Conservation (phyloP, 2,113 vertebrate genomes). For the Oryzias celebensis region DNA sequence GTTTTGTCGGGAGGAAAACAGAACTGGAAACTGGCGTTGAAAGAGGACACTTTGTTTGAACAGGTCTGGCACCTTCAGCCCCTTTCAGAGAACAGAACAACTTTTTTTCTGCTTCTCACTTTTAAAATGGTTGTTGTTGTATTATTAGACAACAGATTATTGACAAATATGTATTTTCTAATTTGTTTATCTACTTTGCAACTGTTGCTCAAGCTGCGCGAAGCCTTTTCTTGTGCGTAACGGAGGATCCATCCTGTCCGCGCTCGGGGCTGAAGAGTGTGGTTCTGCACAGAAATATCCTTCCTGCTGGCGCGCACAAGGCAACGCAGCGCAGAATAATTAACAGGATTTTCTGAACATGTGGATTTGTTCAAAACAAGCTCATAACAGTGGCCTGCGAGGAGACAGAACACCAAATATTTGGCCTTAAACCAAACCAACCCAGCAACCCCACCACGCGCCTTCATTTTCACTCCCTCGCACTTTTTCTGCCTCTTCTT, state of each 20-base stretch:
- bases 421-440: conserved; percentile 51
- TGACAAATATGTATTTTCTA: too few species aligned
- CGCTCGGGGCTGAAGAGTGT: too few species aligned
- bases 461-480: conserved; percentile 32
- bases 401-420: conserved; percentile 58
- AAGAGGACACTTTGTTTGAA: conserved; percentile 73
- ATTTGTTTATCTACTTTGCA: not conserved
- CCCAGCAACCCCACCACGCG: conserved; percentile 24
- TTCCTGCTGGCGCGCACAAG: conserved; percentile 1
- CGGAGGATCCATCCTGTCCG: conserved; percentile 3
- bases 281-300: too few species aligned
- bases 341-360: conserved; percentile 34
- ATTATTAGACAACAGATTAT: too few species aligned
- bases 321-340: conserved; percentile 24
- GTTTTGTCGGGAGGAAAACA: conserved; percentile 39
- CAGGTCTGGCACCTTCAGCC: conserved; percentile 45
- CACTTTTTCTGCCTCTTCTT: conserved; percentile 26
- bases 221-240: not conserved
- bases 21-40: conserved; percentile 59
- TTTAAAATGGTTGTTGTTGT: too few species aligned
- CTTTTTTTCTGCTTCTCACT: too few species aligned
- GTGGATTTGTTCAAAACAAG: conserved; percentile 44
- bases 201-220: not conserved
- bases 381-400: conserved; percentile 28
- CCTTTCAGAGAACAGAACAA: not conserved